Evolutionary conservation across 1,140 invertebrate species (phyloP), one percentile per base, ranked within the genome.

Genomic region (Drosophila funebris): DNA sequence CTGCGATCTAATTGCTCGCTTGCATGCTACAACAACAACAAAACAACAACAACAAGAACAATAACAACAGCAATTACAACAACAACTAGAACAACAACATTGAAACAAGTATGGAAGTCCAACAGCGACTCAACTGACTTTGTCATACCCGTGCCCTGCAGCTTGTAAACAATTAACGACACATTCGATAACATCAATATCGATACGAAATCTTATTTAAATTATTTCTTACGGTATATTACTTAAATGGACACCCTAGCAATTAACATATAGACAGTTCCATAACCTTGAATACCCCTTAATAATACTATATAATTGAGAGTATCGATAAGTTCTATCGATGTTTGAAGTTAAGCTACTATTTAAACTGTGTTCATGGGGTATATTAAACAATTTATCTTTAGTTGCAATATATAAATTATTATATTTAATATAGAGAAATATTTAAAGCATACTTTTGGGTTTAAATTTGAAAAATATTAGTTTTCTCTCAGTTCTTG

Each of bases 61-160:
- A 58, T 68, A 29, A 79, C 58, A 52, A 46, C 61, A 64, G 69
- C 83, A 88, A 83, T 78, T 66, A 87, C 72, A 74, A 27, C 71
- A 68, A 73, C 62, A 66, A 41, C 36, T 33, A 58, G 37, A 60
- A 22, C 66, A 50, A 53, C 22, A 52, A 36, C 48, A 27, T 31
- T 46, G 22, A 29, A 62, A 69, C 71, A 58, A 72, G 69, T 72
- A 57, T 72, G 27, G 53, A 20, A 50, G 46, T 36, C 41, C 14
- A 31, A 46, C 20, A 4, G 5, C 27, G 33, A 46, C 48, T 33
- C 27, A 46, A 70, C 56, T 41, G 56, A 63, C 56, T 56, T 11
- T 33, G 14, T 39, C 18, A 74, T 73, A 73, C 71, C 57, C 72
- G n/a, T 62, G 58, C 66, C 72, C 58, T 36, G 50, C 16, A 62